Conservation (phyloP, 2,113 vertebrate species). For the Aptenodytes forsteri region DNA sequence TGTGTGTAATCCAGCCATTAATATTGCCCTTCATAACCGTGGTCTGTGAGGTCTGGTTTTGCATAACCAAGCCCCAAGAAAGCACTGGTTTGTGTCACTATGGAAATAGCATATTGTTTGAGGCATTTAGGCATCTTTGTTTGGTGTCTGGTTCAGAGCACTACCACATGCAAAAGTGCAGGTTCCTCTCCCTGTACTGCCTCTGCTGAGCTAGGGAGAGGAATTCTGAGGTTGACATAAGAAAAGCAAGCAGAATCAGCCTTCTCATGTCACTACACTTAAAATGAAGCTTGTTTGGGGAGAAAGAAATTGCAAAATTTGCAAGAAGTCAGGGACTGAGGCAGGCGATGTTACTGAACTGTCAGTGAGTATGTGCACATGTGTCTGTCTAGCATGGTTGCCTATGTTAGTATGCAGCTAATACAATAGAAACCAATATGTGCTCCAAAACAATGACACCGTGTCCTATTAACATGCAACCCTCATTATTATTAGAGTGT, state of each 20-base stretch:
- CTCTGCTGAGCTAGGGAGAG: not conserved
- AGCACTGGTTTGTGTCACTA: constrained; percentile 18
- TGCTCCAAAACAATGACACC: not conserved
- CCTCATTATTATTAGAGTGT: not conserved
- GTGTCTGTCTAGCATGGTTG: not conserved
- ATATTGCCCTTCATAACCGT: not conserved
- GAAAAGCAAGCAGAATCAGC: not conserved
- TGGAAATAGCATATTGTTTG: not conserved
- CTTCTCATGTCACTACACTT: not conserved
- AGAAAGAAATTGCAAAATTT: constrained; percentile 3
- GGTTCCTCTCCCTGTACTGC: not conserved
- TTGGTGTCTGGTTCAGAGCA: not conserved
- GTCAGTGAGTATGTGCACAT: not conserved
- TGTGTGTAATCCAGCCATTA: not conserved
- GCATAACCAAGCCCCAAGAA: not conserved
- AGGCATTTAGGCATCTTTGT: not conserved
- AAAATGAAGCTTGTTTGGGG: not conserved
- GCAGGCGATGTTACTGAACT: not conserved
- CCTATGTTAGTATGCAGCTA: not conserved
- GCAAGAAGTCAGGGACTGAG: not conserved
- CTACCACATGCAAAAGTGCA: not conserved
- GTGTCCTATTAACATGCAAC: not conserved
- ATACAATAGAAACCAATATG: not conserved
- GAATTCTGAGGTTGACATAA: not conserved
- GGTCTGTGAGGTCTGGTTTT: not conserved